phyloP scores from a whole-genome alignment of 2,797 vertebrate genomes.

The Moxostoma hubbsi region DNA sequence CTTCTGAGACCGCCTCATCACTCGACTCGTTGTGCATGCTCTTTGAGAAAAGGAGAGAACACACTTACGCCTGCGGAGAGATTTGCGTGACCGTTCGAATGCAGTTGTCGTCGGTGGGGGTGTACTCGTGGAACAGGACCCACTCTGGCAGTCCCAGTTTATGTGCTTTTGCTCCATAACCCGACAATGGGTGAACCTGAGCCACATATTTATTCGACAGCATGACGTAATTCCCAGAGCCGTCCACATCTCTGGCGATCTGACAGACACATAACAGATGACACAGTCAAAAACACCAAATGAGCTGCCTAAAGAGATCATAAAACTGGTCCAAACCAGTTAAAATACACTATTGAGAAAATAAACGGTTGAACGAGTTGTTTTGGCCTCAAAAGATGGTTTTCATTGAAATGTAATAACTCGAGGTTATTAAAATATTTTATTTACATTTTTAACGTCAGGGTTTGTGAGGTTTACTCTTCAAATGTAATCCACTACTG shows the following conservation, averaged over 20 bases:
- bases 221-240: conserved; percentile 90
- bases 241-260: conserved; percentile 90
- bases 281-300: too few species aligned
- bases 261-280: conserved; percentile 51
- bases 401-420: background rate
- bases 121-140: conserved; percentile 90
- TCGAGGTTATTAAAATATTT: too few species aligned
- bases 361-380: background rate
- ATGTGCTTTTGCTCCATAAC: conserved; percentile 75
- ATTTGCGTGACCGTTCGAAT: conserved; percentile 82
- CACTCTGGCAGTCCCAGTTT: conserved; percentile 84
- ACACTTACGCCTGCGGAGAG: conserved; percentile 85
- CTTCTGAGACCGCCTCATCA: too few species aligned
- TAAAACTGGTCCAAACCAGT: background rate
- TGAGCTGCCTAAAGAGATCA: too few species aligned
- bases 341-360: background rate
- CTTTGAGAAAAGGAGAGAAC: background rate
- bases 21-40: too few species aligned
- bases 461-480: too few species aligned
- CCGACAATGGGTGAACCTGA: conserved; percentile 84
- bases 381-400: background rate
- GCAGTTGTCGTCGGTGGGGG: conserved; percentile 81
- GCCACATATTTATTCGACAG: conserved; percentile 88
- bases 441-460: too few species aligned
- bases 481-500: too few species aligned